Conservation (phyloP, 2,797 vertebrate genomes). For the Sebastes trivittatus region DNA sequence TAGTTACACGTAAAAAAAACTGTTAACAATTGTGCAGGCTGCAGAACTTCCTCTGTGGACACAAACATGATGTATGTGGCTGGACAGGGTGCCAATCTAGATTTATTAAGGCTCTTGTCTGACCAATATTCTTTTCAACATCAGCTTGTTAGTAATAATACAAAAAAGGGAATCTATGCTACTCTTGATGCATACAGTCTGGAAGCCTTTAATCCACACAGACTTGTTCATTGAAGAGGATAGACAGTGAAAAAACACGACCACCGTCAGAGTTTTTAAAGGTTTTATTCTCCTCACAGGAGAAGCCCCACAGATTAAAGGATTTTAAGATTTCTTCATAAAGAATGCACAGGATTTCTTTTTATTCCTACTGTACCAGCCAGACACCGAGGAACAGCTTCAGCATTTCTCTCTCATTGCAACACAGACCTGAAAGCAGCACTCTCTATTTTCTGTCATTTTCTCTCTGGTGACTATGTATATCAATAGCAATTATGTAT, state of each 20-base stretch:
- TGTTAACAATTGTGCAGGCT: no score
- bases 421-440: not conserved
- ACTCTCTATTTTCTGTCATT: not conserved
- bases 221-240: constrained; percentile 15
- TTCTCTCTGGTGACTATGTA: not conserved
- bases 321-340: constrained; percentile 25
- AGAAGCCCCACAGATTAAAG: constrained; percentile 33
- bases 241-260: constrained; percentile 15
- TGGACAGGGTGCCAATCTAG: not conserved
- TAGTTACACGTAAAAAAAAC: no score
- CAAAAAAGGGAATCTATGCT: constrained; percentile 8
- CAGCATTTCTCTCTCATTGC: not conserved
- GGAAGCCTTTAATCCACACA: constrained; percentile 26
- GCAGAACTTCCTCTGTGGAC: not conserved
- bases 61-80: not conserved
- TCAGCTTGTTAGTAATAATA: not conserved
- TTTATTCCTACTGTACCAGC: constrained; percentile 13
- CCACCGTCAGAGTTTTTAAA: constrained; percentile 22
- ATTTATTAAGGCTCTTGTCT: constrained; percentile 5
- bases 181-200: constrained; percentile 4
- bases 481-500: not conserved
- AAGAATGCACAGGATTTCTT: constrained; percentile 30
- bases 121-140: not conserved
- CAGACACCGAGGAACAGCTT: not conserved
- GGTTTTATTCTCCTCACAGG: constrained; percentile 27